Conservation (phyloP, 1,140 invertebrate genomes). For the Delia radicum region DNA sequence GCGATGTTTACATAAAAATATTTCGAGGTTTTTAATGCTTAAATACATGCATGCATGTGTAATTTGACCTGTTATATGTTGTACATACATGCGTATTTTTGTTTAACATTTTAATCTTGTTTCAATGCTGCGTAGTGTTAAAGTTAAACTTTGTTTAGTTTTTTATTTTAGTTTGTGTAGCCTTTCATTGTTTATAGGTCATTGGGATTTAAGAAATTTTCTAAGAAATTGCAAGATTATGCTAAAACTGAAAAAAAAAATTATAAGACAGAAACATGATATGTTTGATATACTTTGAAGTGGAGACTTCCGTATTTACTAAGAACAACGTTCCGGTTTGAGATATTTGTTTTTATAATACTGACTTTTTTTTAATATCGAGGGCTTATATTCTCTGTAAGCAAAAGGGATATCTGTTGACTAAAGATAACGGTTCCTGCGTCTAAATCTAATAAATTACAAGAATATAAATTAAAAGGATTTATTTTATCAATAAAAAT, state of each 20-base stretch:
- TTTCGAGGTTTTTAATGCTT: no score
- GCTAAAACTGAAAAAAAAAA: not conserved
- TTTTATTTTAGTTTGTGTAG: not conserved
- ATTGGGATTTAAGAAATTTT: not conserved
- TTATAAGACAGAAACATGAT: not conserved
- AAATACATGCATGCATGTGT: not conserved
- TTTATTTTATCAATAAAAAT: no score
- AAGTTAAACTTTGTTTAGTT: not conserved
- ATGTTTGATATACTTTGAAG: not conserved
- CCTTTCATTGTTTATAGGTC: not conserved
- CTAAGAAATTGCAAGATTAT: not conserved
- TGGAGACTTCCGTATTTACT: not conserved
- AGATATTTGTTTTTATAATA: no score
- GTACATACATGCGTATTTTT: not conserved
- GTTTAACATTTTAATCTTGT: not conserved
- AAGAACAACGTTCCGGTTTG: not conserved
- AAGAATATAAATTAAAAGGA: no score
- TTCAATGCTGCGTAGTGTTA: not conserved
- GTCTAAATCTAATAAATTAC: no score
- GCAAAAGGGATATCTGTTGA: no score
- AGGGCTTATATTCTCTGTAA: no score
- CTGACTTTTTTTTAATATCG: no score
- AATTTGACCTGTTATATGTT: not conserved
- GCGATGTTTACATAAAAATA: not conserved
- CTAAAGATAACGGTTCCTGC: no score